Percentiles rank a stretch among this genome's conserved stretches.
These are phyloP conservation scores for Macrotus californicus DNA, from an alignment of 2,113 vertebrate genomes.

Conservation along the genomic window DNA sequence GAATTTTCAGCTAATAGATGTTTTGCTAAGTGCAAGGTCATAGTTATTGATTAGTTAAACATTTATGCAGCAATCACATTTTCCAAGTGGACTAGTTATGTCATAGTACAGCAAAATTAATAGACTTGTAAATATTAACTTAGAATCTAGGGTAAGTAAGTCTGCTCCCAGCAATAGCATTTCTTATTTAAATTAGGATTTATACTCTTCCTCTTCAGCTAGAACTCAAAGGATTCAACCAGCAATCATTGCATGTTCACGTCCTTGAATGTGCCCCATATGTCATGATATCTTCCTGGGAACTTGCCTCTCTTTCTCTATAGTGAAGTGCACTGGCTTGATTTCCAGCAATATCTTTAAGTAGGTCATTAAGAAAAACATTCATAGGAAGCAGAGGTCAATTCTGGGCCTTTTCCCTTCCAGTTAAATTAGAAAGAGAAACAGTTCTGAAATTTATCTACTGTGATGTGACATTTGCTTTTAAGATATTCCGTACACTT, in stretches of 20 bases:
- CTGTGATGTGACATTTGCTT: slow-evolving; percentile 49
- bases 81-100: not conserved
- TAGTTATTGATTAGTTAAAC: not conserved
- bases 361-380: slow-evolving; percentile 68
- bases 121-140: not conserved
- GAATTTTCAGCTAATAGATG: not conserved
- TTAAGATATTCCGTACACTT: slow-evolving; percentile 54
- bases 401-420: slow-evolving; percentile 44
- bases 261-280: not conserved
- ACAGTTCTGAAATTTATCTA: slow-evolving; percentile 58
- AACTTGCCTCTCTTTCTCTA: not conserved
- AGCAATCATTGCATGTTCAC: not conserved
- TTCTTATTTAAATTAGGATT: not conserved
- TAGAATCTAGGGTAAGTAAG: not conserved
- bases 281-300: slow-evolving; percentile 30
- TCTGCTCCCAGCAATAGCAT: not conserved
- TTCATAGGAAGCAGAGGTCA: slow-evolving; percentile 53
- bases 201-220: not conserved
- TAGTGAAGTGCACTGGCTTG: slow-evolving; percentile 41
- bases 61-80: not conserved
- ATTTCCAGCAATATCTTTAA: slow-evolving; percentile 71
- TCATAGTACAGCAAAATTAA: not conserved
- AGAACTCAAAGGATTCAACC: not conserved
- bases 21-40: not conserved
- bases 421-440: slow-evolving; percentile 62